These are phyloP conservation scores for Himalopsyche kuldschensis DNA, from an alignment of 2,888 invertebrate species.

Conservation along the genomic window DNA sequence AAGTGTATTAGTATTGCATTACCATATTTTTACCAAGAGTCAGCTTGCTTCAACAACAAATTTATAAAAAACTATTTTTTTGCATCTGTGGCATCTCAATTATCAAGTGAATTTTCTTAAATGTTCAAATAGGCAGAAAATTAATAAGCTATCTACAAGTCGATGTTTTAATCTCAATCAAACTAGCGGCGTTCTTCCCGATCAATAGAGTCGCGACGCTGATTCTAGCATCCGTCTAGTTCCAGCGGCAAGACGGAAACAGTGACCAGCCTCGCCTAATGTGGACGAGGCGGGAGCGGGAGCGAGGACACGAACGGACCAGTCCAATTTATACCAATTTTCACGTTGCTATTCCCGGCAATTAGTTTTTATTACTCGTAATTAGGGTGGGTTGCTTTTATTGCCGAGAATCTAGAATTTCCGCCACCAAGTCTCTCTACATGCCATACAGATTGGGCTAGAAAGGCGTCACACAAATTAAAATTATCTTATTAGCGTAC, in stretches of 20 bases:
- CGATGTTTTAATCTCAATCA: too few relatives aligned
- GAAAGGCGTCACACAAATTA: background rate
- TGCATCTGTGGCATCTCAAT: too few relatives aligned
- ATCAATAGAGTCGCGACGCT: background rate
- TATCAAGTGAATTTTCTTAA: too few relatives aligned
- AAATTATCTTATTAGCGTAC: too few relatives aligned
- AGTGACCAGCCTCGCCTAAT: background rate
- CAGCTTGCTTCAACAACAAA: too few relatives aligned
- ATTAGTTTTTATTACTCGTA: slow-evolving; percentile 38
- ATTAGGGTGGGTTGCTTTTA: slow-evolving; percentile 33
- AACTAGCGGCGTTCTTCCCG: background rate
- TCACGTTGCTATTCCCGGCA: slow-evolving; percentile 36
- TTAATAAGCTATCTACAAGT: too few relatives aligned
- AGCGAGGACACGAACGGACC: background rate
- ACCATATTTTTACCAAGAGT: too few relatives aligned
- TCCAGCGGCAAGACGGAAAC: background rate
- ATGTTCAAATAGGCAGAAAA: too few relatives aligned
- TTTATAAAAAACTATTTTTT: too few relatives aligned
- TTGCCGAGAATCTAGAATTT: slow-evolving; percentile 26
- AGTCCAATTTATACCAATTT: slow-evolving; percentile 38
- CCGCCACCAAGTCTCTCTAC: slow-evolving; percentile 4
- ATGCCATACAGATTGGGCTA: background rate
- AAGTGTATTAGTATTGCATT: too few relatives aligned
- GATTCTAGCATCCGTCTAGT: background rate
- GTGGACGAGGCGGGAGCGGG: background rate